Evolutionary conservation across 2,797 vertebrate species (phyloP).

Genomic region (Pangasius sanitwongsei): DNA sequence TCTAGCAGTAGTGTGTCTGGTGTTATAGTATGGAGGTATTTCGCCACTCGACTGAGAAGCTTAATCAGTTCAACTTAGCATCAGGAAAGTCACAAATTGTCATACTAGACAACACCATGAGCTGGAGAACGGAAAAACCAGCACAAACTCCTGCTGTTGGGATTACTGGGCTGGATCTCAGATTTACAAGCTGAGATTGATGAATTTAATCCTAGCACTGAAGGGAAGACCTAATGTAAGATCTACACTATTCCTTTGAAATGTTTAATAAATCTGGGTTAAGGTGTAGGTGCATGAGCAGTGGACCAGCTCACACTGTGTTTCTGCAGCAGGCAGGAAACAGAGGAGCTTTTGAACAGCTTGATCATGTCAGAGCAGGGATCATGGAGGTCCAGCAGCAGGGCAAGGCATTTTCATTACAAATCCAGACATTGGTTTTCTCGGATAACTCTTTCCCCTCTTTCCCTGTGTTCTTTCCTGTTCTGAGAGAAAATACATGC

Average conservation of each 20-base stretch:
- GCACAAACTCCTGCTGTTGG: background rate
- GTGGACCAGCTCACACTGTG: background rate
- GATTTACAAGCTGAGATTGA: background rate
- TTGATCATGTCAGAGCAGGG: constrained; percentile 40
- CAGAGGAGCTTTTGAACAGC: constrained; percentile 55
- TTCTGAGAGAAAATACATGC: background rate
- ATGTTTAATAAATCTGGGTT: background rate
- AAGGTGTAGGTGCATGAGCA: background rate
- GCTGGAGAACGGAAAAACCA: background rate
- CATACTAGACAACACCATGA: background rate
- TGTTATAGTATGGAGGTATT: background rate
- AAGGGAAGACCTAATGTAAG: background rate
- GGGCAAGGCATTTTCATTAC: constrained; percentile 33
- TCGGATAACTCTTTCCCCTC: background rate
- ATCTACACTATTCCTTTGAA: background rate
- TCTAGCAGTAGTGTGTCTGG: no score
- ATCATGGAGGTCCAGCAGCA: constrained; percentile 25
- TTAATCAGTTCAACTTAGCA: background rate
- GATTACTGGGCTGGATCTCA: background rate
- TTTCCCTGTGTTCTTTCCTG: background rate
- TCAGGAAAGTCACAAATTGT: background rate
- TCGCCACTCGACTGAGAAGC: background rate
- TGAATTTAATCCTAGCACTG: background rate
- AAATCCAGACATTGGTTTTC: constrained; percentile 28
- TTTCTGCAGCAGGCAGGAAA: constrained; percentile 46